phyloP scores from a whole-genome alignment of 2,113 vertebrate genomes.

The Chrysochloris asiatica region DNA sequence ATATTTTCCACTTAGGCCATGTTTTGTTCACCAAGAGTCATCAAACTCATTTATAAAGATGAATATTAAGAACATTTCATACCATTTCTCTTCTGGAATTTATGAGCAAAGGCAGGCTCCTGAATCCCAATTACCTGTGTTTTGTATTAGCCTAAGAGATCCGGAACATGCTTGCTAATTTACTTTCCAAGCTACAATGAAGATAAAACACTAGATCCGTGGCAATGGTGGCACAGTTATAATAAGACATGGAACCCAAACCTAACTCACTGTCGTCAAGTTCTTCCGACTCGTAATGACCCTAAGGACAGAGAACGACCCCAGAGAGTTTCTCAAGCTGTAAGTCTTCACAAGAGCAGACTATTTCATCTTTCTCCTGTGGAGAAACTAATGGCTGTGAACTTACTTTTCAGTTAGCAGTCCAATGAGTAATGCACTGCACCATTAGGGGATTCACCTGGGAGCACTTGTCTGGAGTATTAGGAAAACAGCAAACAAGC shows the following conservation, averaged over 20 bases:
- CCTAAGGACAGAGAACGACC: not conserved
- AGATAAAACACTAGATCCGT: not conserved
- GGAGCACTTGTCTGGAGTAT: not conserved
- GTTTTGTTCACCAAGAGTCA: not conserved
- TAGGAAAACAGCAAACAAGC: not conserved
- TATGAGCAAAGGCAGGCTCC: not conserved
- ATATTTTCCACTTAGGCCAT: constrained; percentile 24
- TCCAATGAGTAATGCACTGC: no score
- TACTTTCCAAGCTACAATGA: not conserved
- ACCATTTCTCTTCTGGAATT: constrained; percentile 8
- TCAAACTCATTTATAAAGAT: constrained; percentile 32
- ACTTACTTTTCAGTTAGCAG: not conserved
- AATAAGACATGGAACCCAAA: not conserved
- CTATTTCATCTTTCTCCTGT: no score
- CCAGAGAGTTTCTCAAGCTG: not conserved
- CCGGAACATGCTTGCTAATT: not conserved
- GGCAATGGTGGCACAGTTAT: not conserved
- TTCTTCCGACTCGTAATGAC: not conserved
- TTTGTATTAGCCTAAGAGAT: not conserved
- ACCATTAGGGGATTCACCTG: not conserved
- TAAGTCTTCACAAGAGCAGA: no score
- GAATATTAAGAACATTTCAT: not conserved
- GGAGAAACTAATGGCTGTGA: not conserved
- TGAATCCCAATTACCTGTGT: not conserved
- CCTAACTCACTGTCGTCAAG: not conserved